Evolutionary conservation across 1,140 invertebrate genomes (phyloP).

Genomic region (Chelonus insularis): DNA sequence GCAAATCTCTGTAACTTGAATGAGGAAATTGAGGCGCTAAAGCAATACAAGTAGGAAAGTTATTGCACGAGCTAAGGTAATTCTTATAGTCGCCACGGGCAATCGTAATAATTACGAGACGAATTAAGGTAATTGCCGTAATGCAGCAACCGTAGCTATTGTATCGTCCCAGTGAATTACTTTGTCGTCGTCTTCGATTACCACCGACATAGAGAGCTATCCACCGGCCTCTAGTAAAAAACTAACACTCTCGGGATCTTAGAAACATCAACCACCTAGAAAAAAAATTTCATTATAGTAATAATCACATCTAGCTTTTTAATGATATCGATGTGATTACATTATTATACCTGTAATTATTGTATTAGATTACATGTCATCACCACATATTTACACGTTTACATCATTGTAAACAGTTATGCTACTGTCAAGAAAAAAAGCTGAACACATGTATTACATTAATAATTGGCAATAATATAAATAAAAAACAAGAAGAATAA

Average conservation of each 20-base stretch:
- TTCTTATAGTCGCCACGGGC: slow-evolving; percentile 30
- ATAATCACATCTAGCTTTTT: not conserved
- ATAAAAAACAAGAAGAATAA: not conserved
- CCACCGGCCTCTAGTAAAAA: too few species aligned
- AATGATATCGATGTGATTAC: not conserved
- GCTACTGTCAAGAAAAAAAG: too few species aligned
- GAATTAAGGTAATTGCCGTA: slow-evolving; percentile 44
- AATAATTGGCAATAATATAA: too few species aligned
- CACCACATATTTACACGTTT: too few species aligned
- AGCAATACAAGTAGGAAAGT: slow-evolving; percentile 2
- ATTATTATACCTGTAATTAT: not conserved
- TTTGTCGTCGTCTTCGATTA: slow-evolving; percentile 12
- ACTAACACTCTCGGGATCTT: not conserved
- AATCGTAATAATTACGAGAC: slow-evolving; percentile 42
- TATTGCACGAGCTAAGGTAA: slow-evolving; percentile 4
- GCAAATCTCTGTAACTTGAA: not conserved
- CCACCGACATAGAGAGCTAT: not conserved
- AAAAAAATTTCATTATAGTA: not conserved
- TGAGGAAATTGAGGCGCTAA: slow-evolving; percentile 11
- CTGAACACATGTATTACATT: too few species aligned
- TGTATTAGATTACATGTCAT: too few species aligned
- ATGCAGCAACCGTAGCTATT: slow-evolving; percentile 26
- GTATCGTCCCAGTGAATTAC: not conserved
- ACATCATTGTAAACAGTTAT: too few species aligned
- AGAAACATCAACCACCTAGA: not conserved